Evolutionary conservation across 2,797 vertebrate species (phyloP).

Genomic region (Eidolon dupreanum): DNA sequence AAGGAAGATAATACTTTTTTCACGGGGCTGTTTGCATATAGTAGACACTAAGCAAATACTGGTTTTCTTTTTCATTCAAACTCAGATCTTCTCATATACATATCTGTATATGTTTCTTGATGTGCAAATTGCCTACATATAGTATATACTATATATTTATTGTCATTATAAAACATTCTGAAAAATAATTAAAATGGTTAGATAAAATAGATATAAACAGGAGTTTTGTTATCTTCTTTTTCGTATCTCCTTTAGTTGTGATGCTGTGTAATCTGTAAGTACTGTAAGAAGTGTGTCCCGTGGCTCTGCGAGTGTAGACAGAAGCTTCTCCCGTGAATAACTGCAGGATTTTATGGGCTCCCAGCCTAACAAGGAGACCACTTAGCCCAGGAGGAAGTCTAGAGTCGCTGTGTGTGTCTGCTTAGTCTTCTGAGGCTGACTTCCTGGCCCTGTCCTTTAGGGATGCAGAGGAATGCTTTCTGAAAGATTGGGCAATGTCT

Average conservation of each 20-base stretch:
- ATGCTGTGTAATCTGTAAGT: background rate
- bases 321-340: background rate
- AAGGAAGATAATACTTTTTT: background rate
- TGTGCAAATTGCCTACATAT: background rate
- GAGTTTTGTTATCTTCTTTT: background rate
- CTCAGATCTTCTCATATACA: background rate
- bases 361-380: accelerated
- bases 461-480: background rate
- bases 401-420: accelerated
- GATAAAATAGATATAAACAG: background rate
- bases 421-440: background rate
- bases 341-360: background rate
- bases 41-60: background rate
- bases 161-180: background rate
- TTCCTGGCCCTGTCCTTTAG: background rate
- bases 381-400: background rate
- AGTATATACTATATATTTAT: background rate
- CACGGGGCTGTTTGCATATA: background rate
- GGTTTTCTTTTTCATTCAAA: background rate
- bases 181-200: background rate
- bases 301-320: background rate
- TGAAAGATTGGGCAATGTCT: background rate
- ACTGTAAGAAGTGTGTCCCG: background rate
- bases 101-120: background rate
- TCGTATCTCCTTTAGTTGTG: background rate